Conservation (phyloP, 2,113 vertebrate genomes). For the Laterallus jamaicensis region DNA sequence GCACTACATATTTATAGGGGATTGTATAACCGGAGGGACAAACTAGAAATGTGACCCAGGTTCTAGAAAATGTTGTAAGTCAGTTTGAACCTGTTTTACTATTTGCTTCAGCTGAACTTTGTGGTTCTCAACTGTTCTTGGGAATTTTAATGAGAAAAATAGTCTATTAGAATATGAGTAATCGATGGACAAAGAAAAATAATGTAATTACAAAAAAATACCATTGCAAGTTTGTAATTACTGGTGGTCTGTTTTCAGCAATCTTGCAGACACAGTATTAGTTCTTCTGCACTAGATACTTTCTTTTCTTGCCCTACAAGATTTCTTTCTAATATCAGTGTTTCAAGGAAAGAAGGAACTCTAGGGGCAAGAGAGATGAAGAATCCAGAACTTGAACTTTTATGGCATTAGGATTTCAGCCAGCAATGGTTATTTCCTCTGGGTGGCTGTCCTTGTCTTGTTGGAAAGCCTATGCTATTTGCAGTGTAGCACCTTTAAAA, state of each 20-base stretch:
- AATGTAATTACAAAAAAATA: not conserved
- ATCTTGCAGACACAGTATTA: not conserved
- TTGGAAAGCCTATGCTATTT: not conserved
- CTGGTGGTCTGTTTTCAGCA: not conserved
- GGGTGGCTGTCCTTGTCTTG: not conserved
- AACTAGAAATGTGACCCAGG: not conserved
- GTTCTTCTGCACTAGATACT: not conserved
- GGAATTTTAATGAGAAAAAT: not conserved
- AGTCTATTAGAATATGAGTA: not conserved
- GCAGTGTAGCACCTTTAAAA: not conserved
- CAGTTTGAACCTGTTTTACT: not conserved
- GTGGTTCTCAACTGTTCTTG: not conserved
- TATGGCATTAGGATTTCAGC: not conserved
- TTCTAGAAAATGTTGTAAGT: not conserved
- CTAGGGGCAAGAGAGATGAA: not conserved
- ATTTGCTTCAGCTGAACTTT: not conserved
- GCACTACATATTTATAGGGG: fast-evolving
- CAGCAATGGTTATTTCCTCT: not conserved
- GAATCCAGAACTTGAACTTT: not conserved
- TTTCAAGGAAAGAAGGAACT: not conserved
- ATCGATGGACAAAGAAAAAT: not conserved
- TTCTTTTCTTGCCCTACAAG: not conserved
- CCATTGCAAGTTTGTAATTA: not conserved
- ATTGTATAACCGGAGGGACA: not conserved
- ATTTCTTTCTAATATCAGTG: not conserved